phyloP scores from a whole-genome alignment of 1,140 invertebrate species.

The Cryptotermes secundus region DNA sequence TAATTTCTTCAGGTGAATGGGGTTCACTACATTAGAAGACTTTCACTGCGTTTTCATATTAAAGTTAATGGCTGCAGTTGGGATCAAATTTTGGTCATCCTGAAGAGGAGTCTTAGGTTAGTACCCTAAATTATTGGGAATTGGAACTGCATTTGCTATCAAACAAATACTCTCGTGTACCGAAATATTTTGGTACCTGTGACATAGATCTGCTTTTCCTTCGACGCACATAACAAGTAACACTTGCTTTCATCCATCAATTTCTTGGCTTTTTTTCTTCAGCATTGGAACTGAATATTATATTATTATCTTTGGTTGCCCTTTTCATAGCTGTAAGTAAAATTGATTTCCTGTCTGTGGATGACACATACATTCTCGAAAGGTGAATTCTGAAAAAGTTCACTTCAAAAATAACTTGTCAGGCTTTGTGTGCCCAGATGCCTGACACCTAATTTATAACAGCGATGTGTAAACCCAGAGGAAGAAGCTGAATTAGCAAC shows the following conservation, averaged over 20 bases:
- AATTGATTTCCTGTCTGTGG: slow-evolving; percentile 16
- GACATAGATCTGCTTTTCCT: too few species aligned
- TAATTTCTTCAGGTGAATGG: too few species aligned
- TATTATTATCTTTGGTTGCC: slow-evolving; percentile 2
- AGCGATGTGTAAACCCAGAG: neutral
- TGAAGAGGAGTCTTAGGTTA: too few species aligned
- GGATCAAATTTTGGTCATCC: too few species aligned
- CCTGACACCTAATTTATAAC: neutral
- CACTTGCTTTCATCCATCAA: neutral
- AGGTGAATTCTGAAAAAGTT: neutral
- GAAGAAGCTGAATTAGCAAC: neutral
- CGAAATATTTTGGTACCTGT: too few species aligned
- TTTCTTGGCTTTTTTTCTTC: neutral
- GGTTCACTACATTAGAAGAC: too few species aligned
- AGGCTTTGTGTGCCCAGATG: neutral
- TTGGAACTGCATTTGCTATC: too few species aligned
- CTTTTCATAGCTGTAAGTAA: neutral
- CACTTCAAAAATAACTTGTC: neutral
- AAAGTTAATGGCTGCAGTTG: too few species aligned
- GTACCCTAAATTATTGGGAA: too few species aligned
- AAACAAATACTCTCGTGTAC: too few species aligned
- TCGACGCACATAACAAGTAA: neutral
- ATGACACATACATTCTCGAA: neutral
- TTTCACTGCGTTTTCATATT: too few species aligned
- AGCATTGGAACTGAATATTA: neutral